Conservation (phyloP, 1,140 invertebrate genomes). For the Rhagoletis pomonella region DNA sequence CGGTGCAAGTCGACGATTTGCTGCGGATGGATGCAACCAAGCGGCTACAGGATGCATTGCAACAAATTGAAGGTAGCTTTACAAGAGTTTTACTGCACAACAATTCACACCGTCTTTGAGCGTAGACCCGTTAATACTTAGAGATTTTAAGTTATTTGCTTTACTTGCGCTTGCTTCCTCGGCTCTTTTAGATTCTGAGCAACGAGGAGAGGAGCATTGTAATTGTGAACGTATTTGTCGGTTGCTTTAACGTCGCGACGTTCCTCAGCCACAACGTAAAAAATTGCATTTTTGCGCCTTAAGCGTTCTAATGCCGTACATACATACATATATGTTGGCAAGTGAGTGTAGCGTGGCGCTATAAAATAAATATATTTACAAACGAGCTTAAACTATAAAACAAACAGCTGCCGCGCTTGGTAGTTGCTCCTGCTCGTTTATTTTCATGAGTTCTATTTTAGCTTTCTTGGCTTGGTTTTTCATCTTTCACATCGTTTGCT, state of each 20-base stretch:
- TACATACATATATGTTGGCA: not conserved
- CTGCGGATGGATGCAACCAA: constrained; percentile 75
- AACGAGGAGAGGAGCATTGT: not conserved
- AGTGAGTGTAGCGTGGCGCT: not conserved
- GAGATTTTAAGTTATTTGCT: not conserved
- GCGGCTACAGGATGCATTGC: constrained; percentile 76
- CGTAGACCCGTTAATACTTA: not conserved
- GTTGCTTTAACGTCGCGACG: not conserved
- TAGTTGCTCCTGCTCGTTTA: not conserved
- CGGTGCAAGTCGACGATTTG: constrained; percentile 74
- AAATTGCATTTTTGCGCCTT: constrained; percentile 7
- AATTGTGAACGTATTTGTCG: not conserved
- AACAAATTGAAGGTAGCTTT: constrained; percentile 77
- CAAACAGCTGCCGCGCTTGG: not conserved
- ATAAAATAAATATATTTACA: not conserved
- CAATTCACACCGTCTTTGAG: not conserved
- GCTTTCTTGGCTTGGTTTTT: not conserved
- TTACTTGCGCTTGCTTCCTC: not conserved
- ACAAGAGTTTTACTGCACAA: not conserved
- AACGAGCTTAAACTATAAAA: not conserved
- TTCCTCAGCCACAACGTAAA: not conserved
- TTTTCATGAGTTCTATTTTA: no score
- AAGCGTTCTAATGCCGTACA: not conserved
- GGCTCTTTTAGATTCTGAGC: not conserved
- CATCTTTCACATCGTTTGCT: not conserved